These are phyloP conservation scores for Gambusia holbrooki DNA, from an alignment of 2,113 vertebrate genomes.

Conservation along the genomic window DNA sequence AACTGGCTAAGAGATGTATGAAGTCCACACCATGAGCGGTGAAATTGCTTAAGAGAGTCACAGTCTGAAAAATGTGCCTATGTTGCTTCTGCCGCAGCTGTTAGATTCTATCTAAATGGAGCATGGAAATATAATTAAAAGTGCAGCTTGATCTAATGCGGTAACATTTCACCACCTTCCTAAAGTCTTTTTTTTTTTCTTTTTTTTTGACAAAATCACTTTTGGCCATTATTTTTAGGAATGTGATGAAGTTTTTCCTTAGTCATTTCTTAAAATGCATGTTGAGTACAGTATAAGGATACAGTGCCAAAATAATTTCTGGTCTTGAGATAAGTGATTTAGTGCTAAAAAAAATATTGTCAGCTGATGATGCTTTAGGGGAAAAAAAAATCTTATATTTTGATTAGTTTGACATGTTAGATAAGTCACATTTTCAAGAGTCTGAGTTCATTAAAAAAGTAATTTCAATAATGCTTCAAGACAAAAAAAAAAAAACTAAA, in stretches of 20 bases:
- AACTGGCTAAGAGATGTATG: conserved; percentile 66
- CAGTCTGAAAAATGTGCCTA: conserved; percentile 15
- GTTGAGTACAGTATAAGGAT: background rate
- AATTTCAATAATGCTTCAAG: too few species aligned
- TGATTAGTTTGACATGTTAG: too few species aligned
- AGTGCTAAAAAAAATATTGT: background rate
- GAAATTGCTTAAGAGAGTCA: conserved; percentile 45
- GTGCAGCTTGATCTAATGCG: background rate
- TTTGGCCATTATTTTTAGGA: too few species aligned
- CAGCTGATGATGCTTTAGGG: background rate
- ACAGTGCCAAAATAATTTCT: background rate
- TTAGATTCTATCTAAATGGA: conserved; percentile 25
- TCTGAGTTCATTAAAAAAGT: too few species aligned
- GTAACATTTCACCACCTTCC: too few species aligned
- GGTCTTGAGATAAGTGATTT: background rate
- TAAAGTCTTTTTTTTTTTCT: too few species aligned
- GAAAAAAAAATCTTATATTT: too few species aligned
- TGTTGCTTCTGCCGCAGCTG: conserved; percentile 29
- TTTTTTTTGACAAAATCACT: too few species aligned
- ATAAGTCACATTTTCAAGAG: too few species aligned
- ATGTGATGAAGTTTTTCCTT: too few species aligned
- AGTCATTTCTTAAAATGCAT: background rate
- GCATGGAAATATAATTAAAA: background rate
- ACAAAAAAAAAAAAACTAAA: too few species aligned
- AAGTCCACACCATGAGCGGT: conserved; percentile 41